Conservation (phyloP, 2,888 invertebrate genomes). For the Crocallis elinguaria region DNA sequence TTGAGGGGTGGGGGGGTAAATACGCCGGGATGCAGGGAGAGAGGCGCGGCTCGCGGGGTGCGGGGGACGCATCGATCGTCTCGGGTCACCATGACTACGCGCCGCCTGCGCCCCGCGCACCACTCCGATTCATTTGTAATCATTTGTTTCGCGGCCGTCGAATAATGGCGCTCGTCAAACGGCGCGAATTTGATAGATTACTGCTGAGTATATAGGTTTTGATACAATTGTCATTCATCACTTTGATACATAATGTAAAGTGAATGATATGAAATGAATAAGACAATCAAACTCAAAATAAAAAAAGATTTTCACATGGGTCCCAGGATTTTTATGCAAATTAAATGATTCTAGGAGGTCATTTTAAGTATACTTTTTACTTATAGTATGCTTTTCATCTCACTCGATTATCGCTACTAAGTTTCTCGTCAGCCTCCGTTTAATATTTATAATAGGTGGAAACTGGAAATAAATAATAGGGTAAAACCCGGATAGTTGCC, state of each 20-base stretch:
- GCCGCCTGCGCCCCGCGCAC: conserved; percentile 48
- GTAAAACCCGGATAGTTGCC: no score
- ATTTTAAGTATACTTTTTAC: no score
- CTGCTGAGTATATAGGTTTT: conserved; percentile 40
- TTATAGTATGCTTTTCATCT: no score
- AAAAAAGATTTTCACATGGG: no score
- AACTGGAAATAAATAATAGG: no score
- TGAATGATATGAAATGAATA: background rate
- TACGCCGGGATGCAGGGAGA: conserved; percentile 49
- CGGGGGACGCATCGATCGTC: conserved; percentile 76
- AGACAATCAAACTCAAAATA: background rate
- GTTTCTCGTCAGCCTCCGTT: no score
- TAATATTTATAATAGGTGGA: no score
- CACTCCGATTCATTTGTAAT: conserved; percentile 80
- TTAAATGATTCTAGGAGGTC: no score
- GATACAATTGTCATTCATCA: conserved; percentile 48
- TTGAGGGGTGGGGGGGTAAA: conserved; percentile 65
- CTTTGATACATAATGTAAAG: background rate
- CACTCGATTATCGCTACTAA: no score
- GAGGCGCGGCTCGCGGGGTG: conserved; percentile 43
- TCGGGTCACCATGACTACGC: conserved; percentile 75
- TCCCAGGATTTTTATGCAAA: no score
- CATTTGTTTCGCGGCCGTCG: conserved; percentile 81
- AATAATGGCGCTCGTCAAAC: conserved; percentile 77
- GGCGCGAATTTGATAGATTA: conserved; percentile 76